Evolutionary conservation across 2,797 vertebrate genomes (phyloP).

Genomic region (Selene dorsalis): DNA sequence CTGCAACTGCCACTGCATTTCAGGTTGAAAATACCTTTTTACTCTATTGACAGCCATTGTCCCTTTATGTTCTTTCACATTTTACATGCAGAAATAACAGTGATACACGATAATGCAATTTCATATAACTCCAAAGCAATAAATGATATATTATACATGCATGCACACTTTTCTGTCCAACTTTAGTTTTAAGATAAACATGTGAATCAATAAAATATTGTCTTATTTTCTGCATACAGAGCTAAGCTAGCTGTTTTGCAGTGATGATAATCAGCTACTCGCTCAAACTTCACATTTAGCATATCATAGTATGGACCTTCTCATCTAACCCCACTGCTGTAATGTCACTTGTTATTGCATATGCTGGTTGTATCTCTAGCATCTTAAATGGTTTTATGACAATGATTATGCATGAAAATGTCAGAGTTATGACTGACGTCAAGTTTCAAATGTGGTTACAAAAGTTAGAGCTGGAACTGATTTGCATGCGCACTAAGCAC

Average conservation of each 20-base stretch:
- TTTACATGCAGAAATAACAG: no score
- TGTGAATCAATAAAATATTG: neutral
- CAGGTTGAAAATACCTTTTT: no score
- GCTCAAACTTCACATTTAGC: neutral
- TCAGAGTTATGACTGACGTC: neutral
- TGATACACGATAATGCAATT: no score
- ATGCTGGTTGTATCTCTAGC: neutral
- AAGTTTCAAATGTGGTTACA: neutral
- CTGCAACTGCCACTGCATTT: no score
- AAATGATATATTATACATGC: no score
- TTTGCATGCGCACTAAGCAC: slow-evolving; percentile 5
- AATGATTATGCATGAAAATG: neutral
- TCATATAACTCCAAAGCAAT: no score
- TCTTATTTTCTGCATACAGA: neutral
- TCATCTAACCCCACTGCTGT: neutral
- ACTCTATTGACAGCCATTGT: no score
- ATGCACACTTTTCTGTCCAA: no score
- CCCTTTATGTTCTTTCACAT: no score
- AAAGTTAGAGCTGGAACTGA: slow-evolving; percentile 4
- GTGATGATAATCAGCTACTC: neutral
- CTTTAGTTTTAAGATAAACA: no score
- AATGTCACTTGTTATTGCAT: neutral
- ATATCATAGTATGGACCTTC: neutral
- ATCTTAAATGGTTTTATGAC: neutral
- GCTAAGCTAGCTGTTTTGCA: neutral